Base-by-base conservation (phyloP, 2,888 invertebrate genomes). In the Hyles lineata region DNA sequence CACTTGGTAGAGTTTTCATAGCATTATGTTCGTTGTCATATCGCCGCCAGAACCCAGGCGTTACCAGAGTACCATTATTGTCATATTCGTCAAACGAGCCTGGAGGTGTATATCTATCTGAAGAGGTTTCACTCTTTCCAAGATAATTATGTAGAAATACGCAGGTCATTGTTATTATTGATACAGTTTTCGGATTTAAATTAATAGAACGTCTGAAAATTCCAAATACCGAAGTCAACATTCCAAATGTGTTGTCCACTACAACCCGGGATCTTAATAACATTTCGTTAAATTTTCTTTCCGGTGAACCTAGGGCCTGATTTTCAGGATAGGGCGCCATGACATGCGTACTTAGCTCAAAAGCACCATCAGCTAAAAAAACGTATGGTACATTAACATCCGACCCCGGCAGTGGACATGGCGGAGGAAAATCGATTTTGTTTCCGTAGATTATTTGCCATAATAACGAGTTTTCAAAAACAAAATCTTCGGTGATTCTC, bases 401-500 rank as follows among this genome's bases (percentile, higher is more conserved):
- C 23, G 76, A 76, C 74, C 78, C 79, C 1, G 81, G 77, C 76
- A 80, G 76, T 69, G 81, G 80, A 72, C 75, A 75, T 78, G 80
- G 78, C 69, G 72, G 8, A 2, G 81, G 82, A 50, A 83, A 74
- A 80, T 81, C 76, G 73, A 81, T 63, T 43, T 75, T 75, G 62
- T 82, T 81, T 72, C 59, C 75, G 74, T 19, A 69, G 1, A 77
- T 81, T 76, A 58, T 82, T 80, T 80, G 35, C 79, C 79, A 83
- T 76, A 84, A 35, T 32, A 79, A 74, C 17, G 58, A 78, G 77
- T 82, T 81, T 11, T 76, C 76, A 55, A 55, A 55, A 8, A 55
- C 55, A 7, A 3, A 3, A 55, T 8, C 55, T 19, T 55, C 55
- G 8, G 55, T 80, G 43, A 81, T 80, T 76, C 80, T 78, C 43